Conservation (phyloP, 1,140 invertebrate genomes). For the Diuraphis noxia region DNA sequence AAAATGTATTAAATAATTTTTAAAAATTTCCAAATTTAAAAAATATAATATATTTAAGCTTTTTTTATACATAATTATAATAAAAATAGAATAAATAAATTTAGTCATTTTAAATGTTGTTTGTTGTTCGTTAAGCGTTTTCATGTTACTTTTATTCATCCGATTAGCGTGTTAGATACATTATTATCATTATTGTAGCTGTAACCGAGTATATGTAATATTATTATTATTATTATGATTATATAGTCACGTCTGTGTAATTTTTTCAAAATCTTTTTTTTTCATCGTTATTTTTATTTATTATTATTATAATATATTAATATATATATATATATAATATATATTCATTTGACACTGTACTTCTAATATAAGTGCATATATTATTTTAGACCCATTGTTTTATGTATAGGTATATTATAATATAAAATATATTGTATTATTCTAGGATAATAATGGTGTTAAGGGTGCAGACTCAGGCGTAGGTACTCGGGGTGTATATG, state of each 20-base stretch:
- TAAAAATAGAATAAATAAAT: conserved; percentile 53
- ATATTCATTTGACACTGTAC: conserved; percentile 7
- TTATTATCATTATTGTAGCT: conserved; percentile 26
- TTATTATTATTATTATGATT: conserved; percentile 17
- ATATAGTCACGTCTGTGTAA: conserved; percentile 34
- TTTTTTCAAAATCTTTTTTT: conserved; percentile 31
- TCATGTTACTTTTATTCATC: conserved; percentile 45
- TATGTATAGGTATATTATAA: background rate
- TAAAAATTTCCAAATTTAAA: conserved; percentile 23
- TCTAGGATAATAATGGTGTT: conserved; percentile 32
- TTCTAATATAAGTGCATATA: background rate
- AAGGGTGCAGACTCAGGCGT: background rate
- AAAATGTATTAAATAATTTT: conserved; percentile 32
- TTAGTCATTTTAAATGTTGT: conserved; percentile 49
- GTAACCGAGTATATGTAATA: conserved; percentile 37
- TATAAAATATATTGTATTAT: conserved; percentile 36
- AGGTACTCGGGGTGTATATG: background rate
- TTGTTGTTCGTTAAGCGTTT: conserved; percentile 52
- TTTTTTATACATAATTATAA: conserved; percentile 36
- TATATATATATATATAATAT: too few relatives aligned
- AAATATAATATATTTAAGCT: conserved; percentile 36
- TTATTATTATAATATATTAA: too few relatives aligned
- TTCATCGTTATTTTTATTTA: conserved; percentile 21
- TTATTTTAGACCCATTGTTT: conserved; percentile 24
- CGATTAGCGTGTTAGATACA: conserved; percentile 38